Base-by-base conservation (phyloP, 2,797 vertebrate species). In the Esox lucius region DNA sequence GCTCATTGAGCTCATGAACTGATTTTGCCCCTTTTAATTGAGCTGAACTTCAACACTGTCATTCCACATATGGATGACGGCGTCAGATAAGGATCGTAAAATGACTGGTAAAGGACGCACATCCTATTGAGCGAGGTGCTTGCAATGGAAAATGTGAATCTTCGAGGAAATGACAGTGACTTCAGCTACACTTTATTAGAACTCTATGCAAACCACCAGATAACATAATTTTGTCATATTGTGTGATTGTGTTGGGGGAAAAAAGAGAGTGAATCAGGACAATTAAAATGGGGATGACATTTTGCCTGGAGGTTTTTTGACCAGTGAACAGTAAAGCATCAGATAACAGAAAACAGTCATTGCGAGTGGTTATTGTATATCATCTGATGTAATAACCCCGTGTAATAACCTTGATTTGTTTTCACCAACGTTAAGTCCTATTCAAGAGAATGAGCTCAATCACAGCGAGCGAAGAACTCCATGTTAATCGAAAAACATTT, bases 1-100 rank as follows among this genome's bases (percentile, higher is more conserved):
- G 62, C 39, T 46, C 83, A 85, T 84, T 83, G 80, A 85, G 80
- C 33, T 68, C 33, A 67, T n/a, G 73, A 74, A 74, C 68, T 78
- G 75, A 74, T 83, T 87, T 80, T 62, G 67, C 46, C 72, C 61
- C 66, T 1, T 59, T 46, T 46, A 49, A 64, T 73, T 87, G 79
- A 85, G 82, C 72, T 76, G 86, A 90, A 85, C 80, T 71, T 83
- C 78, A 85, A 80, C 84, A 76, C 73, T 68, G 33, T 82, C 59
- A 39, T 79, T 79, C 17, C 67, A 80, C 39, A 4, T 19, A 53
- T 64, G 83, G 87, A 90, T 87, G 89, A 90, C 88, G 0, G 85
- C 77, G 82, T 8, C 53, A 51, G 87, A 91, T 87, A 78, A 74
- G 7, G 31, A 33, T 65, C 2, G 15, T 9, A 78, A 62, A 61